Evolutionary conservation across 2,888 invertebrate genomes (phyloP).

Genomic region (Cyclophora albipunctata): DNA sequence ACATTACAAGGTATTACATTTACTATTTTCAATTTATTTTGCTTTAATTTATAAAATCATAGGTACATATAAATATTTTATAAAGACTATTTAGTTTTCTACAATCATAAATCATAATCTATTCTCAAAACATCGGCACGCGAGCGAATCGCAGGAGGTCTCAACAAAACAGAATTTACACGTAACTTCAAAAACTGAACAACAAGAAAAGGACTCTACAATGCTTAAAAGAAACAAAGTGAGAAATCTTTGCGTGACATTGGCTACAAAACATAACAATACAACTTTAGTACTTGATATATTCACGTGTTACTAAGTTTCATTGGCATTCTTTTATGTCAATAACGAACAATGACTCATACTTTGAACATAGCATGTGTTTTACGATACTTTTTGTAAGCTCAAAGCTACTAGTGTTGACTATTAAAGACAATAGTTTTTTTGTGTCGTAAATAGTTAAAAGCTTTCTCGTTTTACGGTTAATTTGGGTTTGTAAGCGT

Average conservation of each 20-base stretch:
- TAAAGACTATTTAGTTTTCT: too few species aligned
- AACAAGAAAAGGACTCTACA: too few species aligned
- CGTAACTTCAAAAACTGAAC: too few species aligned
- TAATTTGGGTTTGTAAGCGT: not conserved
- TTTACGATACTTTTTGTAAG: conserved; percentile 32
- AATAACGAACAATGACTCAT: conserved; percentile 51
- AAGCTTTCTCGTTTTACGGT: too few species aligned
- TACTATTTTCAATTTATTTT: too few species aligned
- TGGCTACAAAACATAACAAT: conserved; percentile 33
- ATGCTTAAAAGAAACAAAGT: conserved; percentile 15
- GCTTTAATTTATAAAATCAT: too few species aligned
- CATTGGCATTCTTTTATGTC: conserved; percentile 42
- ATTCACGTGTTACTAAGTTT: conserved; percentile 36
- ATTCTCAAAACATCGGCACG: too few species aligned
- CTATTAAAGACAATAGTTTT: conserved; percentile 11
- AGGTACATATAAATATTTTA: too few species aligned
- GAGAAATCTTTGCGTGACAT: conserved; percentile 24
- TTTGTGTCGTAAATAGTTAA: conserved; percentile 12
- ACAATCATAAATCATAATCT: too few species aligned
- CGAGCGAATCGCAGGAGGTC: too few species aligned
- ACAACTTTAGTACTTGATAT: conserved; percentile 32
- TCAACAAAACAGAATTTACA: too few species aligned
- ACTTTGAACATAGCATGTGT: conserved; percentile 32
- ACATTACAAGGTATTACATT: too few species aligned
- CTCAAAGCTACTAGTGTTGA: not conserved